Evolutionary conservation across 2,113 vertebrate genomes (phyloP), one percentile per base, ranked within the genome.

Genomic region (Tricholaema leucomelas): DNA sequence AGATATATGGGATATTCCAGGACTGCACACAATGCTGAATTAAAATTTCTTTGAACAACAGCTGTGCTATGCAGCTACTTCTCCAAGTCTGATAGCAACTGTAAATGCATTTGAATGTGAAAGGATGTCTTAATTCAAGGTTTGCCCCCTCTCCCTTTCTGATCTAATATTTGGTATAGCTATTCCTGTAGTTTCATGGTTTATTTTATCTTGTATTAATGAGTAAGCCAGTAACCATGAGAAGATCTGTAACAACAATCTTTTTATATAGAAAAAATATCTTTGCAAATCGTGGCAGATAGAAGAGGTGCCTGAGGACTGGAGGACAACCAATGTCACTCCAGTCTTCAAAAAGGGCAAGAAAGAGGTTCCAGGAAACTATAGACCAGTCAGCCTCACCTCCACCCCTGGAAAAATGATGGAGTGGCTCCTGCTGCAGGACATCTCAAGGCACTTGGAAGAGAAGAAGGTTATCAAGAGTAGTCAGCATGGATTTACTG

Each of bases 201-300:
- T 88, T 88, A 63, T 92, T 94, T 88, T 90, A 54, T 58, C 69
- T 80, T 83, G 30, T n/a, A n/a, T n/a, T n/a, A n/a, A n/a, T n/a
- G n/a, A n/a, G n/a, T n/a, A n/a, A n/a, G n/a, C 2, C 6, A 55
- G 60, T 42, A 81, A 58, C 30, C 58, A 75, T 60, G 81, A 87
- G 89, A 81, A 88, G 15, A 60, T 48, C 35, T 14, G 17, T 31
- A 83, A 67, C 24, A 61, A 52, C 35, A n/a, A n/a, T n/a, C n/a
- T n/a, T n/a, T n/a, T n/a, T n/a, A n/a, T n/a, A n/a, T n/a, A n/a
- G n/a, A n/a, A n/a, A n/a, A n/a, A n/a, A n/a, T n/a, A n/a, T n/a
- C n/a, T n/a, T n/a, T n/a, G n/a, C n/a, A n/a, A n/a, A n/a, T n/a
- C n/a, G n/a, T n/a, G n/a, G n/a, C n/a, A n/a, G n/a, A n/a, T n/a